Percentiles rank a stretch among this genome's conserved stretches.
phyloP scores from a whole-genome alignment of 2,888 invertebrate species.

The Argyresthia goedartella region DNA sequence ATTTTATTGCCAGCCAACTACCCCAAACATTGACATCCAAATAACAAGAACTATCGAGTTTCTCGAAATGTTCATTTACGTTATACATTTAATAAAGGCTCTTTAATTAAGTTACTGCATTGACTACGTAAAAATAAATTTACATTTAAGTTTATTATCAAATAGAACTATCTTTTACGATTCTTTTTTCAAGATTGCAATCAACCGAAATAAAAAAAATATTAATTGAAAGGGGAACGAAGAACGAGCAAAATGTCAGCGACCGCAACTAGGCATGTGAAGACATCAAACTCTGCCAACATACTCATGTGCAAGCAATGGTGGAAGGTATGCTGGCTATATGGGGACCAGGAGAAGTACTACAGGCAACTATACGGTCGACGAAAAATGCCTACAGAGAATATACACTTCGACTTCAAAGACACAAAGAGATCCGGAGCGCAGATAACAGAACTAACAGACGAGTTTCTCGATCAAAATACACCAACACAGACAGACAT shows the following conservation, averaged over 20 bases:
- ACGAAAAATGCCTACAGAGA: slow-evolving; percentile 53
- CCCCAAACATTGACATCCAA: no score
- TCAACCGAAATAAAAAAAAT: not conserved
- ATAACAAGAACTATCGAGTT: no score
- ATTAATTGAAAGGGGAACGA: not conserved
- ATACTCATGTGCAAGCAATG: slow-evolving; percentile 88
- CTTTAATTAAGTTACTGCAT: no score
- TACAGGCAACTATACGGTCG: slow-evolving; percentile 85
- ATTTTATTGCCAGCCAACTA: no score
- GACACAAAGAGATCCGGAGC: slow-evolving; percentile 59
- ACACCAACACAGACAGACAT: slow-evolving; percentile 10
- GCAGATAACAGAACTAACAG: slow-evolving; percentile 61
- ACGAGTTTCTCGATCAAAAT: slow-evolving; percentile 52
- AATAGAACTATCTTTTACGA: not conserved
- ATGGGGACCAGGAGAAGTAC: slow-evolving; percentile 88
- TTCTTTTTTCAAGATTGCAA: not conserved
- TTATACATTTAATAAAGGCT: no score
- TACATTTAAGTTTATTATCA: no score
- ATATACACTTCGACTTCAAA: slow-evolving; percentile 36
- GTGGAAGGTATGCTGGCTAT: slow-evolving; percentile 92
- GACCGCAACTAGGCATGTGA: slow-evolving; percentile 62
- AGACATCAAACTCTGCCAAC: slow-evolving; percentile 74
- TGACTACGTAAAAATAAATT: no score
- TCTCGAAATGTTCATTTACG: no score
- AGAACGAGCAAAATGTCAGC: slow-evolving; percentile 22